Conservation (phyloP, 1,140 invertebrate species). For the Xylocopa sonorina region DNA sequence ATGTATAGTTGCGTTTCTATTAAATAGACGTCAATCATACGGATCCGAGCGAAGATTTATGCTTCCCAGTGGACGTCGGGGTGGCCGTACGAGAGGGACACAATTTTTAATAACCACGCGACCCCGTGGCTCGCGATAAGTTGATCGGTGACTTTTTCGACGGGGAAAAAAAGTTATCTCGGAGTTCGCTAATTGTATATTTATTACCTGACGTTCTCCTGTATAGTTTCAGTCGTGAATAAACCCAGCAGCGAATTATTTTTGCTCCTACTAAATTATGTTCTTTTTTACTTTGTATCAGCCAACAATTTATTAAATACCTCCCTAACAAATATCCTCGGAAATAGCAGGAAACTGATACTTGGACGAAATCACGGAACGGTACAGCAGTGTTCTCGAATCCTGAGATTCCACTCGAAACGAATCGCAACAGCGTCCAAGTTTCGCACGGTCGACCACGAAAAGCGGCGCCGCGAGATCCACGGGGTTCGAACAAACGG, state of each 20-base stretch:
- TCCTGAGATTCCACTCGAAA: neutral
- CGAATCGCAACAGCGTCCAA: neutral
- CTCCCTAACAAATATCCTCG: no score
- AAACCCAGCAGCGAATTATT: no score
- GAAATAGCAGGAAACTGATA: no score
- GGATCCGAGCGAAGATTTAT: constrained; percentile 70
- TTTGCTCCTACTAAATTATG: no score
- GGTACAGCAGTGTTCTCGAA: no score
- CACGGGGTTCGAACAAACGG: neutral
- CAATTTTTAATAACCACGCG: constrained; percentile 59
- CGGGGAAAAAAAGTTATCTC: neutral
- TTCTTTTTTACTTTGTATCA: no score
- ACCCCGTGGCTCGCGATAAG: neutral
- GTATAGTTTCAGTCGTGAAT: no score
- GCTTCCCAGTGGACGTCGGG: constrained; percentile 52
- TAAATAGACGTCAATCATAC: constrained; percentile 79
- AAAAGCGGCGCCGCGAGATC: neutral
- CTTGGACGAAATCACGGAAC: no score
- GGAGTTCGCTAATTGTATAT: no score
- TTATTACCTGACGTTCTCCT: no score
- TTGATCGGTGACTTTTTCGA: neutral
- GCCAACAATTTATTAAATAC: no score
- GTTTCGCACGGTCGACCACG: neutral
- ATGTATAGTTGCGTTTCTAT: constrained; percentile 78
- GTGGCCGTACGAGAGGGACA: constrained; percentile 53